Base-by-base conservation (phyloP, 2,113 vertebrate genomes). In the Circaetus gallicus region DNA sequence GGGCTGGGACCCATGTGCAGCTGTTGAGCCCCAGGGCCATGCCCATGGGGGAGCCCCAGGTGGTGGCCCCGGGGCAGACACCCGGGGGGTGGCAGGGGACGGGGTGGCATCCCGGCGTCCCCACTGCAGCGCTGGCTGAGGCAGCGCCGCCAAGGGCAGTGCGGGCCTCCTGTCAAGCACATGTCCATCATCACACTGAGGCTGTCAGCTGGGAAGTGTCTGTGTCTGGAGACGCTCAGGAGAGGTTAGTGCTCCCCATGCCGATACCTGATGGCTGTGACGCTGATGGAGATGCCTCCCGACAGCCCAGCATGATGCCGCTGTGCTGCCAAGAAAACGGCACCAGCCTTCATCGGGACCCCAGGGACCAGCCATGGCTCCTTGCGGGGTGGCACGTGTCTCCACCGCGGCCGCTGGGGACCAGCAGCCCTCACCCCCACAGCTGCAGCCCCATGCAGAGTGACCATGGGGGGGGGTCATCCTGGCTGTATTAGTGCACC, bases 301-400 rank as follows among this genome's bases (percentile, higher is more conserved):
- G 86, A 89, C 95, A 94, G 70, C 72, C 31, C 0, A 1, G 40
- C 40, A 40, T 14, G 47, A 22, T 40, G 31, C 82, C 0, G 0
- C 78, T 63, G 36, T 1, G 3, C 78, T 89, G 70, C 91, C 74
- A 73, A 49, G 86, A 36, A 36, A 70, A 20, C 0, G 0, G 36
- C 49, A 61, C 49, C 43, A 20, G 66, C 38, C 32, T 18, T 91
- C 22, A 1, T 5, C 0, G 0, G 3, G 21, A 24, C 36, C 15
- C 25, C 52, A n/a, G 72, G 49, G 53, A 80, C 5, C n/a, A 34
- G 66, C n/a, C 70, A 16, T 1, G 1, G 28, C 13, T 18, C 31
- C 59, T 89, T 1, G 0, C 2, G 7, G 58, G 28, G 12, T 42
- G n/a, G 26, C 76, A 56, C 0, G 0, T 65, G 82, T 47, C 36